These are phyloP conservation scores for Ashinkailepas kermadecensis DNA, from an alignment of 2,888 invertebrate genomes.

Conservation along the genomic window DNA sequence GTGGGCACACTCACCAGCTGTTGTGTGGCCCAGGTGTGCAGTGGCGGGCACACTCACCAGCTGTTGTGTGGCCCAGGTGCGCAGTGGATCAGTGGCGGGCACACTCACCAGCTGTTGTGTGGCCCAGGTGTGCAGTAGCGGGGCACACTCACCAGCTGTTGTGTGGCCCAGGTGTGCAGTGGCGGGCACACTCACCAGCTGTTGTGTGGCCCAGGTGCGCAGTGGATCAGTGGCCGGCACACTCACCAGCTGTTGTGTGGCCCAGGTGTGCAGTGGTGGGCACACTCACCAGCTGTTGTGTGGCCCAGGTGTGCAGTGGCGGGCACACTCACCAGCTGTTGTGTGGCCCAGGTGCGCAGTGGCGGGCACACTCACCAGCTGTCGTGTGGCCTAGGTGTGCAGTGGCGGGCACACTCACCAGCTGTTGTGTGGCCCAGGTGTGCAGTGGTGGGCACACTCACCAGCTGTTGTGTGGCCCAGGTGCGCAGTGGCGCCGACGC, in stretches of 20 bases:
- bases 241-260: conserved; percentile 52
- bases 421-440: conserved; percentile 55
- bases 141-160: conserved; percentile 41
- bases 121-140: conserved; percentile 53
- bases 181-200: conserved; percentile 47
- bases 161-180: conserved; percentile 54
- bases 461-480: conserved; percentile 56
- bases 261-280: conserved; percentile 51
- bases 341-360: conserved; percentile 52
- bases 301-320: conserved; percentile 53
- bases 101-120: conserved; percentile 50
- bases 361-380: conserved; percentile 47
- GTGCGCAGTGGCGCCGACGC: conserved; percentile 49
- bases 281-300: conserved; percentile 44
- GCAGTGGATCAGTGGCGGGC: conserved; percentile 35
- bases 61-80: conserved; percentile 56
- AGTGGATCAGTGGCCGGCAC: conserved; percentile 35
- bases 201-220: conserved; percentile 55
- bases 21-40: conserved; percentile 55
- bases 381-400: conserved; percentile 55
- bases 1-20: conserved; percentile 39
- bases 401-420: conserved; percentile 44
- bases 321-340: conserved; percentile 49
- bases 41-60: conserved; percentile 43
- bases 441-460: conserved; percentile 46